Base-by-base conservation (phyloP, 2,888 invertebrate species). In the Leptopilina drosophilae region DNA sequence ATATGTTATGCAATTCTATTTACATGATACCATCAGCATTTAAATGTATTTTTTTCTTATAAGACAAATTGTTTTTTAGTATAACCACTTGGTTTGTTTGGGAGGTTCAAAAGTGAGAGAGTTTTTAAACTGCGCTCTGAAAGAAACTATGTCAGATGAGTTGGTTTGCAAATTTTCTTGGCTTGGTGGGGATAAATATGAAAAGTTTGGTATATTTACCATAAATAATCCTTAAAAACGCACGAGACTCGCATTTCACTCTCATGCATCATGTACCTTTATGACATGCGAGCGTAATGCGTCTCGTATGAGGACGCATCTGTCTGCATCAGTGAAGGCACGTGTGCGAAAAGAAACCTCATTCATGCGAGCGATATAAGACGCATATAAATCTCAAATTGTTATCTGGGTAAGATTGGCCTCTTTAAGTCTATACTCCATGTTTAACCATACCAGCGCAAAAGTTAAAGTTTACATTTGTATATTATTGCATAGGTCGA, bases 31-130 rank as follows among this genome's bases (percentile, higher is more conserved):
- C 20, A 20, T 20, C 20, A 20, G 20, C 20, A 20, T 20, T 20
- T 20, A 20, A 20, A 20, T 20, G 20, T 20, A 20, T 46, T 46
- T 46, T 46, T 46, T 46, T 8, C 46, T 46, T 46, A 46, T 46
- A 6, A 46, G 46, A 46, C 46, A 46, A 46, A 46, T 46, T 46
- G 20, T 46, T 56, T 76, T 76, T 14, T 33, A 76, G 76, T 64
- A 14, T 33, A 11, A 6, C 40, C 64, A 76, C 40, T 20, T 76
- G 20, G 9, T 15, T n/a, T 20, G 42, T 11, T 9, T 64, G 11
- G 77, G 77, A n/a, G 77, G 77, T 5, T 8, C 49, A n/a, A 77
- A 77, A 15, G 11, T 64, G 14, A 64, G 77, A 64, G 77, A 64
- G 20, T 65, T 77, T 20, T 49, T 77, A 46, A 77, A 42, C 53